Percentiles rank a stretch among this genome's conserved stretches.
These are phyloP conservation scores for Aptenodytes forsteri DNA, from an alignment of 2,113 vertebrate genomes.

Conservation along the genomic window DNA sequence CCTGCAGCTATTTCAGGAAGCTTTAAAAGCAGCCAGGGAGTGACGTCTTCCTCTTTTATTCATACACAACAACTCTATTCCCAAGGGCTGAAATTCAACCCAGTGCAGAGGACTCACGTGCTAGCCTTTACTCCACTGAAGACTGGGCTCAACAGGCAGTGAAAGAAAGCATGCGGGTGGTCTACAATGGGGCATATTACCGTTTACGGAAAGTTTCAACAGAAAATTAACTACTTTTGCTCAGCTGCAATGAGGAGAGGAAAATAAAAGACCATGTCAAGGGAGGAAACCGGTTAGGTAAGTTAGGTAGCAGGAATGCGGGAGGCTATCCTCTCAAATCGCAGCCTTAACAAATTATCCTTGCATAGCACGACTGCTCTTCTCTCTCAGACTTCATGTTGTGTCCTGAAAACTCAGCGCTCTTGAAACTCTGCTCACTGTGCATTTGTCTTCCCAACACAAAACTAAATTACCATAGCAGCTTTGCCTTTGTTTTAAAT, in stretches of 20 bases:
- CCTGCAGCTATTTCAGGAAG: conserved; percentile 41
- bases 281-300: not conserved
- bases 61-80: not conserved
- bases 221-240: not conserved
- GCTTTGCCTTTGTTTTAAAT: conserved; percentile 1
- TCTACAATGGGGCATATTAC: not conserved
- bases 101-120: not conserved
- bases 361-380: not conserved
- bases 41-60: conserved; percentile 41
- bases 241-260: not conserved
- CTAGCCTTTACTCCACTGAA: not conserved
- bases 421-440: not conserved
- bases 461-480: not conserved
- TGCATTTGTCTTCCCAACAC: not conserved
- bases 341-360: conserved; percentile 11
- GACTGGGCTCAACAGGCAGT: not conserved
- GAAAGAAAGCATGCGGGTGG: not conserved
- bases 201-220: not conserved
- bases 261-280: not conserved
- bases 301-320: not conserved
- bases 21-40: conserved; percentile 27
- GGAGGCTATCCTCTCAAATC: not conserved
- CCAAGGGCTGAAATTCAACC: not conserved
- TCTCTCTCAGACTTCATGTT: not conserved
- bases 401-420: not conserved